Evolutionary conservation across 1,140 invertebrate genomes (phyloP).

Genomic region (Magallana ariakensis): DNA sequence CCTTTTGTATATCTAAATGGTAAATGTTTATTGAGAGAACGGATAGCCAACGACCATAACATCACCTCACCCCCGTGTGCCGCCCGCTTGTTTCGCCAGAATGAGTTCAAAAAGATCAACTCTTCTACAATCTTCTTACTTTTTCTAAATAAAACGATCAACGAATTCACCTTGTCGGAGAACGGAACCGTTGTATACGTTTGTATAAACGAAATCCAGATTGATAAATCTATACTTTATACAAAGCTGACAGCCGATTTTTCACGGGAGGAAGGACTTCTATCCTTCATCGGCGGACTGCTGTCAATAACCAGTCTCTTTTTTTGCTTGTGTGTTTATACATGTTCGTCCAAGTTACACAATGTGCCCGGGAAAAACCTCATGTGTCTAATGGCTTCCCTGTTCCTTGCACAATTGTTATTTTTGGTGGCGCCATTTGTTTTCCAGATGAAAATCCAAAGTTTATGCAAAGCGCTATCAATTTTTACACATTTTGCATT

Average conservation of each 20-base stretch:
- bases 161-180: slow-evolving; percentile 8
- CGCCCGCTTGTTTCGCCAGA: slow-evolving; percentile 43
- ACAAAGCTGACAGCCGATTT: slow-evolving; percentile 33
- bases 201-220: slow-evolving; percentile 47
- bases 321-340: slow-evolving; percentile 76
- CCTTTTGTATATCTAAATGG: slow-evolving; percentile 48
- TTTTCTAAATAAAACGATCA: slow-evolving; percentile 28
- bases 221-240: slow-evolving; percentile 25
- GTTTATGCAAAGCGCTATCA: slow-evolving; percentile 75
- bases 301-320: slow-evolving; percentile 65
- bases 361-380: slow-evolving; percentile 82
- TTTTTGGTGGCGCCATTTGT: slow-evolving; percentile 77
- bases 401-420: slow-evolving; percentile 80
- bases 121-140: slow-evolving; percentile 44
- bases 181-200: slow-evolving; percentile 41
- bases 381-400: slow-evolving; percentile 78
- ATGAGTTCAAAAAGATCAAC: slow-evolving; percentile 52
- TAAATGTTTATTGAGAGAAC: slow-evolving; percentile 46
- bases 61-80: slow-evolving; percentile 20
- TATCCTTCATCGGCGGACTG: slow-evolving; percentile 62
- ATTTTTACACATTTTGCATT: slow-evolving; percentile 81
- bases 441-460: slow-evolving; percentile 14
- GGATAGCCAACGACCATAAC: not conserved
- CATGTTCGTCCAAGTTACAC: slow-evolving; percentile 77
- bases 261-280: slow-evolving; percentile 52